A percentile compares a stretch with the other conserved stretches of the same genome.
Conservation (phyloP, 2,888 invertebrate genomes). For the Apodemia zela region DNA sequence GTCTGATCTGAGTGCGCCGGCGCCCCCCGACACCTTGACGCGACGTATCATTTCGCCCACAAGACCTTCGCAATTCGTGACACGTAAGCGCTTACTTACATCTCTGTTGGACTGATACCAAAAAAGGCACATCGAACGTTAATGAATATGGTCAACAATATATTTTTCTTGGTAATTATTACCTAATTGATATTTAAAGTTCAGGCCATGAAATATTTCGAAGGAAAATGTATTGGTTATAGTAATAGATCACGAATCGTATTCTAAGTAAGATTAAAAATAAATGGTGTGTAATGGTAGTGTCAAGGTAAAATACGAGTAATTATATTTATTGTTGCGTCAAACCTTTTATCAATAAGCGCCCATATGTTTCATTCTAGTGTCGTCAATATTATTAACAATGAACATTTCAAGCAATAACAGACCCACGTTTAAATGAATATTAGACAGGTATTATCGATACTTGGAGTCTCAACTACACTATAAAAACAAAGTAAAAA, state of each 20-base stretch:
- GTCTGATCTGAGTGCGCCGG: conserved; percentile 52
- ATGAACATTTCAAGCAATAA: no score
- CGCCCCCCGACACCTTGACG: conserved; percentile 50
- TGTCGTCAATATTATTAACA: no score
- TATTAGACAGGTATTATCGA: no score
- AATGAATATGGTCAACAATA: conserved; percentile 32
- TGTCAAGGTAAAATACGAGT: not conserved
- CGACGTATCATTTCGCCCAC: conserved; percentile 54
- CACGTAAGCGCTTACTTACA: conserved; percentile 73
- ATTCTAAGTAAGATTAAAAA: not conserved
- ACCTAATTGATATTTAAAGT: conserved; percentile 16
- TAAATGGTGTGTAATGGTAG: not conserved
- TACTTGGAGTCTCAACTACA: no score
- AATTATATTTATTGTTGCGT: not conserved
- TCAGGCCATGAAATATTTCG: not conserved
- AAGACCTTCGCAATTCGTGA: conserved; percentile 44
- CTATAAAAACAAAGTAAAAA: no score
- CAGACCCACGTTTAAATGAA: no score
- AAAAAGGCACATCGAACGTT: conserved; percentile 58
- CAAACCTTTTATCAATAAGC: not conserved
- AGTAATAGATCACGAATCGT: not conserved
- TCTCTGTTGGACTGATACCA: conserved; percentile 68
- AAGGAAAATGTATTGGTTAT: conserved; percentile 17
- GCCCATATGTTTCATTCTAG: no score
- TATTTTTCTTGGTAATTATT: conserved; percentile 28